These are phyloP conservation scores for Pelecanus crispus DNA, from an alignment of 2,113 vertebrate species.

Conservation along the genomic window DNA sequence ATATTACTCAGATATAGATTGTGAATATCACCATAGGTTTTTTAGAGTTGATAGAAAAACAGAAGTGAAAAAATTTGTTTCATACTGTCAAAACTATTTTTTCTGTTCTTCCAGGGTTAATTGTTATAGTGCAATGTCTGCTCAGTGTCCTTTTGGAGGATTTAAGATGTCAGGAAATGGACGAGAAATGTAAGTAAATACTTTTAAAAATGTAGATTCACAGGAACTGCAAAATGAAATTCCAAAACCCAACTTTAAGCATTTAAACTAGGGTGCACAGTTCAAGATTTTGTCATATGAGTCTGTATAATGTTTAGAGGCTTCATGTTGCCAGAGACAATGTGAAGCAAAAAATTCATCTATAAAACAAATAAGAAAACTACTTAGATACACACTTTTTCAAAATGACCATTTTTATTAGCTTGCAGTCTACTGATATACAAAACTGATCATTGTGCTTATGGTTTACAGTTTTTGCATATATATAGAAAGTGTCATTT, in stretches of 20 bases:
- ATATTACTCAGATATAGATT: not conserved
- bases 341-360: not conserved
- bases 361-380: not conserved
- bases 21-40: not conserved
- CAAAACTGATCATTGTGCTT: not conserved
- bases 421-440: not conserved
- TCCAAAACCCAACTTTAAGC: not conserved
- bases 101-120: constrained; percentile 77
- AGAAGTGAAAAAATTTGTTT: not conserved
- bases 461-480: not conserved
- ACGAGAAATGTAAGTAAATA: constrained; percentile 83
- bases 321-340: not conserved
- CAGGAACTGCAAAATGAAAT: not conserved
- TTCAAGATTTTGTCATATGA: not conserved
- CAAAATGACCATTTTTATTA: not conserved
- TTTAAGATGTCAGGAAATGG: constrained; percentile 95
- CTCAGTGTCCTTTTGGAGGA: constrained; percentile 85
- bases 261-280: not conserved
- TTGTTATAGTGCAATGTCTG: constrained; percentile 79
- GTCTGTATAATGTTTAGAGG: not conserved
- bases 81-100: not conserved
- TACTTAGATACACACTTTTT: not conserved
- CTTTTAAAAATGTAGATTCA: not conserved
- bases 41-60: too few species aligned
- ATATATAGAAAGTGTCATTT: not conserved